These are phyloP conservation scores for Pogoniulus pusillus DNA, from an alignment of 2,797 vertebrate genomes.

Conservation along the genomic window DNA sequence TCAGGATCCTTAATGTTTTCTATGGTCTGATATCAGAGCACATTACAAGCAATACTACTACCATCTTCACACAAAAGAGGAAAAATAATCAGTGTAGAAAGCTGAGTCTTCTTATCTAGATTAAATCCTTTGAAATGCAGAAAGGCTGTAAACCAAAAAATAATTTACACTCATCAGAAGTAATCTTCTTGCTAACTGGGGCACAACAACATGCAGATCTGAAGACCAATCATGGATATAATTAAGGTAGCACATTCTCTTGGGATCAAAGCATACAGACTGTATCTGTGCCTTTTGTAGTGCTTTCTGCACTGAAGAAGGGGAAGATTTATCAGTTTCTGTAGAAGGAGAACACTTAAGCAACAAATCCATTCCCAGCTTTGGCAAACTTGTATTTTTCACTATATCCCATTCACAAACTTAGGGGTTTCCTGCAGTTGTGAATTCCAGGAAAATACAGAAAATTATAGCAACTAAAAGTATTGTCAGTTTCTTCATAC, in stretches of 20 bases:
- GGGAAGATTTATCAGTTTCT: background rate
- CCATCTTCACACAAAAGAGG: background rate
- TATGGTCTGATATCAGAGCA: background rate
- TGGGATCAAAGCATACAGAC: background rate
- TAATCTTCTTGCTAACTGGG: constrained; percentile 37
- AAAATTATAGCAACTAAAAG: background rate
- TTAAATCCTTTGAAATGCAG: constrained; percentile 20
- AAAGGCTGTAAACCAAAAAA: constrained; percentile 18
- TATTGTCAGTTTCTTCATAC: background rate
- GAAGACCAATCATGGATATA: background rate
- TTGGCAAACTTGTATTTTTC: background rate
- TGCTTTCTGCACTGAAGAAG: background rate
- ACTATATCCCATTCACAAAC: background rate
- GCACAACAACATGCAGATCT: background rate
- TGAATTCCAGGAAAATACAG: background rate
- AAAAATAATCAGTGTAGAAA: background rate
- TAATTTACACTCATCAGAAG: constrained; percentile 37
- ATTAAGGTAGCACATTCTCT: background rate
- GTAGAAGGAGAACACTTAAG: background rate
- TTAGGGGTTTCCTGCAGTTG: background rate
- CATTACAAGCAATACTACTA: background rate
- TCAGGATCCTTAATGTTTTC: background rate
- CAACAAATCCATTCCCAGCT: background rate
- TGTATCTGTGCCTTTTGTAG: background rate
- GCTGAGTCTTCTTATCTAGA: constrained; percentile 8